These are phyloP conservation scores for Corythoichthys intestinalis DNA, from an alignment of 2,113 vertebrate species.

Conservation along the genomic window DNA sequence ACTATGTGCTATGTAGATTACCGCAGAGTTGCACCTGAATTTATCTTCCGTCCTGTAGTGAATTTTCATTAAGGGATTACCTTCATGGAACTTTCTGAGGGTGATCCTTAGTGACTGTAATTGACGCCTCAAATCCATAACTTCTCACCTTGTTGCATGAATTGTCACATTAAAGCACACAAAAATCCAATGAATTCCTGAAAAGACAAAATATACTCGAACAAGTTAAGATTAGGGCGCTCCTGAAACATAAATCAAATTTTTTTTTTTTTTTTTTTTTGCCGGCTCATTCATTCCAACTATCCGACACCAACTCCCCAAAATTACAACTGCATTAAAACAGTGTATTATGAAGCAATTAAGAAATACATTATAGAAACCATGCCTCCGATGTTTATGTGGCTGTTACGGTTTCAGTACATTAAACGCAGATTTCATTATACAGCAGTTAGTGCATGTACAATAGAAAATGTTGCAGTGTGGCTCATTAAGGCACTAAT, in stretches of 20 bases:
- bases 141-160: no score
- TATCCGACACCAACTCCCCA: neutral
- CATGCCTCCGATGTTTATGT: neutral
- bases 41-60: no score
- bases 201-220: neutral
- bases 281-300: neutral
- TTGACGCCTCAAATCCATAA: no score
- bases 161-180: neutral
- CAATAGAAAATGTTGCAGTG: neutral
- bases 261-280: neutral
- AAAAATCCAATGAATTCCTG: neutral
- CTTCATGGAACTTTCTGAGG: no score
- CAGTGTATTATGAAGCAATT: neutral
- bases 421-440: slow-evolving; percentile 6
- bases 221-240: neutral
- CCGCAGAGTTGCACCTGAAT: no score
- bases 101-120: no score
- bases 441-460: neutral
- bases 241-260: neutral
- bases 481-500: neutral
- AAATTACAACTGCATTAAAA: neutral
- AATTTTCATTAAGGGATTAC: no score
- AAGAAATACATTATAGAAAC: neutral
- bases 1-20: no score
- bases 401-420: slow-evolving; percentile 1